phyloP scores from a whole-genome alignment of 2,888 invertebrate species.

The Eristalis intricaria region DNA sequence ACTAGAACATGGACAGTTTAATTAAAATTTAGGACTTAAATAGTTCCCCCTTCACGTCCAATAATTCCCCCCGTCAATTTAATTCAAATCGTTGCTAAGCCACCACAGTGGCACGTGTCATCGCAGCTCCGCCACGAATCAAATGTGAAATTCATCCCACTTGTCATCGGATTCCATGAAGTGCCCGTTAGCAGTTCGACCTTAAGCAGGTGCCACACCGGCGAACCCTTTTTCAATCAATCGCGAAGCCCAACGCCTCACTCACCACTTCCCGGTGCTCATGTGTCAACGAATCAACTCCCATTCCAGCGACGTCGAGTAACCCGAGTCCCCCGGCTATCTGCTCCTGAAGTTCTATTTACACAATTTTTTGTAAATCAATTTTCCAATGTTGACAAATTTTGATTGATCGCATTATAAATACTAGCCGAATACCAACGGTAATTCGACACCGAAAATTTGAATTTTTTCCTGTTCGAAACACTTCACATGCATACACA shows the following conservation, averaged over 20 bases:
- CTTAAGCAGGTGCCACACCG: not conserved
- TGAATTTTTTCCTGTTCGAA: conserved; percentile 1
- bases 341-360: not conserved
- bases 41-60: too few species aligned
- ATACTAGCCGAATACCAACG: conserved; percentile 7
- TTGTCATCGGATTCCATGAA: not conserved
- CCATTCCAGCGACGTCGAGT: not conserved
- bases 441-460: conserved; percentile 32
- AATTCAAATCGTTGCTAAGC: not conserved
- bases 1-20: too few species aligned
- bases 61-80: too few species aligned
- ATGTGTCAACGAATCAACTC: not conserved
- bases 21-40: too few species aligned
- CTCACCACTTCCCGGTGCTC: not conserved
- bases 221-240: not conserved
- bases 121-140: not conserved
- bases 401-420: conserved; percentile 54
- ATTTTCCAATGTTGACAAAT: conserved; percentile 32
- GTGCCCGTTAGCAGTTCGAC: not conserved
- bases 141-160: not conserved
- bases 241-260: not conserved
- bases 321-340: not conserved
- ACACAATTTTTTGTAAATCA: conserved; percentile 10
- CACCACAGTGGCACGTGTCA: not conserved
- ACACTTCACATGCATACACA: not conserved